Evolutionary conservation across 2,113 vertebrate genomes (phyloP).

Genomic region (Anser brachyrhynchus): DNA sequence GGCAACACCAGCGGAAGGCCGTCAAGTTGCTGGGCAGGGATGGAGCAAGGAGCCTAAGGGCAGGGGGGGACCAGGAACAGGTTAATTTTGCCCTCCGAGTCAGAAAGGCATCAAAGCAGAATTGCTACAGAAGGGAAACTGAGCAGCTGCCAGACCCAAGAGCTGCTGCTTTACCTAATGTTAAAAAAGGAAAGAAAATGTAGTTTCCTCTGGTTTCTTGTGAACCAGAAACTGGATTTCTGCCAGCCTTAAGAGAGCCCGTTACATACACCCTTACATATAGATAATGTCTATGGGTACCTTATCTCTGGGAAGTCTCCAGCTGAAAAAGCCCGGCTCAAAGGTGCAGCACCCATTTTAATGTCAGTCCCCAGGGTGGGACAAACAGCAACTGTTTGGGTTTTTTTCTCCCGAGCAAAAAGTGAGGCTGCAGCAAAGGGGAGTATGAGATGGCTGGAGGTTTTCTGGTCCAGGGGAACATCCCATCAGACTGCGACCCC

Average conservation of each 20-base stretch:
- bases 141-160: neutral
- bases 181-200: neutral
- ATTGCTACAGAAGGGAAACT: neutral
- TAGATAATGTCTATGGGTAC: neutral
- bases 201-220: neutral
- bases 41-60: neutral
- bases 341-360: neutral
- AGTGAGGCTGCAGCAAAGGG: neutral
- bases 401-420: neutral
- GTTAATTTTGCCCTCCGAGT: neutral
- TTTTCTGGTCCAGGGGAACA: neutral
- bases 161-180: neutral
- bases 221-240: neutral
- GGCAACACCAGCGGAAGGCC: accelerated
- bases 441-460: neutral
- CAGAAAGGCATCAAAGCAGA: neutral
- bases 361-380: neutral
- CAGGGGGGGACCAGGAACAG: neutral
- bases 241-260: neutral
- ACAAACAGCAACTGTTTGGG: neutral
- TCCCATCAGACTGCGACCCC: neutral
- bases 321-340: neutral
- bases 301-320: neutral
- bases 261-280: neutral
- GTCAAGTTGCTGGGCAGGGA: neutral